A percentile compares a stretch with the other conserved stretches of the same genome.
Evolutionary conservation across 2,113 vertebrate genomes (phyloP).

Genomic region (Pionites leucogaster): DNA sequence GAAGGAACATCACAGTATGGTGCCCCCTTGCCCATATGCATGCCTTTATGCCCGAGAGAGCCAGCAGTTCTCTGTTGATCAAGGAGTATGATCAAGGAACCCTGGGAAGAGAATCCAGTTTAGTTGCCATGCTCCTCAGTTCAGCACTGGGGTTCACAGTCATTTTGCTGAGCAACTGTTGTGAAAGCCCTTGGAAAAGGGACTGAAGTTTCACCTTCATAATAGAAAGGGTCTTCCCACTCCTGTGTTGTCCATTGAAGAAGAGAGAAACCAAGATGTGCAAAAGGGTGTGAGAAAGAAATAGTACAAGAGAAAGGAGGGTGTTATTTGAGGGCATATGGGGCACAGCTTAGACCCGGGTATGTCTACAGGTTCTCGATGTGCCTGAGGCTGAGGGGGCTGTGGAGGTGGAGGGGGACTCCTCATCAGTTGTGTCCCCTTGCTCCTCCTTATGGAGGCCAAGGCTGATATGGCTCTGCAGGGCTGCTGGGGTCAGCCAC

Average conservation of each 20-base stretch:
- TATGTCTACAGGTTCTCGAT: conserved; percentile 88
- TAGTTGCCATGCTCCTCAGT: not conserved
- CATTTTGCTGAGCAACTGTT: not conserved
- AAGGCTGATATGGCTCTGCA: conserved; percentile 93
- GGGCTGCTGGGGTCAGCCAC: conserved; percentile 93
- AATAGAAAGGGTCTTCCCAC: not conserved
- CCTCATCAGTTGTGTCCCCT: conserved; percentile 83
- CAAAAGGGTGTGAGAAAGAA: not conserved
- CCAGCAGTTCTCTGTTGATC: not conserved
- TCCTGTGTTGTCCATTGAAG: not conserved
- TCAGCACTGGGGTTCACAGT: not conserved
- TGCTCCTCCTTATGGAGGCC: conserved; percentile 89
- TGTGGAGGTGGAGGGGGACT: conserved; percentile 56
- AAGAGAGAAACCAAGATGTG: not conserved
- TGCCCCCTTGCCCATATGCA: not conserved
- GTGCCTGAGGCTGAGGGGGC: conserved; percentile 66
- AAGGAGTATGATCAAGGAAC: not conserved
- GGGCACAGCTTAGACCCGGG: conserved; percentile 79
- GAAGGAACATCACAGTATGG: conserved; percentile 50
- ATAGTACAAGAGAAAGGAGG: not conserved
- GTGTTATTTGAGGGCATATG: not conserved
- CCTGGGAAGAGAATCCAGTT: not conserved
- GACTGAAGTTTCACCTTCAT: not conserved
- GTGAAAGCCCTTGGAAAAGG: conserved; percentile 11
- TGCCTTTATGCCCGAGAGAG: not conserved